Base-by-base conservation (phyloP, 2,113 vertebrate species). In the Gnathonemus longibarbis region DNA sequence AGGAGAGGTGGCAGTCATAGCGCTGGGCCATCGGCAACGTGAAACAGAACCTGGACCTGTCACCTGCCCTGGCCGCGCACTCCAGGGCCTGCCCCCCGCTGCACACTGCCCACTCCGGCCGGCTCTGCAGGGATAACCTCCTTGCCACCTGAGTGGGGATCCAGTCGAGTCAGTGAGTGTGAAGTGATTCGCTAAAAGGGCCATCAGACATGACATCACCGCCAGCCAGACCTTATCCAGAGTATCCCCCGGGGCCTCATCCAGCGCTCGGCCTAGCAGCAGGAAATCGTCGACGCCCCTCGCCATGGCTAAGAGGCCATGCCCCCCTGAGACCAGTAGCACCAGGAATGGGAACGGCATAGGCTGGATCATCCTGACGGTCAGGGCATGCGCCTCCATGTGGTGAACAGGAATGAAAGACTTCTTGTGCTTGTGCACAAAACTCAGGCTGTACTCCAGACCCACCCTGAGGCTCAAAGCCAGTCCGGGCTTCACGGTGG, bases 311-410 rank as follows among this genome's bases (percentile, higher is more conserved):
- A 99, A 93, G 0, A 99, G 95, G 5, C 97, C 96, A 93, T 99
- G 98, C 27, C 98, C 98, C 9, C 98, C 98, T 0, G 98, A 99
- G 42, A 99, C 91, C 0, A 99, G 93, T 87, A 99, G 96, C 3
- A 99, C 98, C 27, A 99, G 95, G 92, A 99, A 99, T 2, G 98
- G 98, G 90, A 99, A 99, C 0, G 95, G 91, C 5, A 99, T 93
- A 0, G 89, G 93, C 5, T 96, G 94, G 0, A 96, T 96, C 93
- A 99, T 95, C 88, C 98, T 95, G 91, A 97, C 56, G 0, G 98
- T 99, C 50, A 99, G 95, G 0, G 98, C 98, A 0, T 99, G 98
- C 8, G 98, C 98, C 89, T 99, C 98, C 98, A 99, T 99, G 92
- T 99, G 98, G 90, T 99, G 98, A 87, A 99, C 96, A 74, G 98